Conservation (phyloP, 2,888 invertebrate genomes). For the Thera britannica region DNA sequence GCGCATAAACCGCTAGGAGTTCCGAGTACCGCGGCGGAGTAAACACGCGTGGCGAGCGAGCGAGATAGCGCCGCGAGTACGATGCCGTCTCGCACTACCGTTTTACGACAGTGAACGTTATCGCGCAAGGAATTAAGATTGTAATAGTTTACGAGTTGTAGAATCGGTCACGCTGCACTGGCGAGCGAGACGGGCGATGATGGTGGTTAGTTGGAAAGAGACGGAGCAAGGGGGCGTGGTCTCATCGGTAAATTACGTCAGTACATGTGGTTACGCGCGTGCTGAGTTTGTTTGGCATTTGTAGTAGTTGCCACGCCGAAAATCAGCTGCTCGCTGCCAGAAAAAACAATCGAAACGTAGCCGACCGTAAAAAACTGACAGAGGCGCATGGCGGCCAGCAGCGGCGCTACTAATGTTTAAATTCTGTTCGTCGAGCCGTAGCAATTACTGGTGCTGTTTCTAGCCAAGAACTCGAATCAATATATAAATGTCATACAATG, state of each 20-base stretch:
- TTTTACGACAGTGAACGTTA: slow-evolving; percentile 54
- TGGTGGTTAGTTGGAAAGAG: slow-evolving; percentile 55
- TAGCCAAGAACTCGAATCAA: background rate
- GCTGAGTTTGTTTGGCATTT: slow-evolving; percentile 65
- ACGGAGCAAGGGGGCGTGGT: slow-evolving; percentile 64
- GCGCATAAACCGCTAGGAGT: slow-evolving; percentile 62
- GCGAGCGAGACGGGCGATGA: slow-evolving; percentile 58
- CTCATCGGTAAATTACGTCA: slow-evolving; percentile 65
- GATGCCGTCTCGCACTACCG: slow-evolving; percentile 42
- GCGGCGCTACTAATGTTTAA: slow-evolving; percentile 28
- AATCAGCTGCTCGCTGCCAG: slow-evolving; percentile 76
- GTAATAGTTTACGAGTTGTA: slow-evolving; percentile 44
- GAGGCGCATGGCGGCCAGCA: slow-evolving; percentile 2
- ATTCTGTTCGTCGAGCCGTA: slow-evolving; percentile 18
- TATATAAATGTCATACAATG: background rate
- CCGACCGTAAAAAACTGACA: slow-evolving; percentile 43
- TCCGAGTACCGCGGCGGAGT: slow-evolving; percentile 47
- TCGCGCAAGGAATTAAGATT: slow-evolving; percentile 44
- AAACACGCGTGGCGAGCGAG: slow-evolving; percentile 56
- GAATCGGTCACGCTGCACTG: slow-evolving; percentile 68
- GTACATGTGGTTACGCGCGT: slow-evolving; percentile 71
- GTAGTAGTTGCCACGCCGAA: slow-evolving; percentile 70
- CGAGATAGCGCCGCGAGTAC: slow-evolving; percentile 50
- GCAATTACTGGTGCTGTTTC: slow-evolving; percentile 11
- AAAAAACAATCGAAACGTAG: slow-evolving; percentile 55